These are phyloP conservation scores for Polypedilum pembai DNA, from an alignment of 1,140 invertebrate genomes.

Conservation along the genomic window DNA sequence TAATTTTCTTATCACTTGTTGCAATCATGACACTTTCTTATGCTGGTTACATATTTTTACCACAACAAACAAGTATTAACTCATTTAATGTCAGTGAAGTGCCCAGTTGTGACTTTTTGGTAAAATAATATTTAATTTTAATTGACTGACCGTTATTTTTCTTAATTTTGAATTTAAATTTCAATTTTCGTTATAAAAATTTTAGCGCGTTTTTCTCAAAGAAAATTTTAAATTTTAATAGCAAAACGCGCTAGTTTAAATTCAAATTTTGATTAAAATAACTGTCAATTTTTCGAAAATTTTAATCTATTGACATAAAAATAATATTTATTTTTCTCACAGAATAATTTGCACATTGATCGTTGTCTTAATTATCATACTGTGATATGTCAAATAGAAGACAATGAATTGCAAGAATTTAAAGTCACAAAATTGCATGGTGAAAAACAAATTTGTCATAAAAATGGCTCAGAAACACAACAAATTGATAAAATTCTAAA, in stretches of 20 bases:
- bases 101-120: neutral
- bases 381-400: neutral
- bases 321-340: too few species aligned
- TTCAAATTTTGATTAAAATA: too few species aligned
- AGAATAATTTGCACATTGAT: neutral
- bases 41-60: conserved; percentile 57
- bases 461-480: neutral
- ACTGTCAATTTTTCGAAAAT: too few species aligned
- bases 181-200: too few species aligned
- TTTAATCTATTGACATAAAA: too few species aligned
- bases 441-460: neutral
- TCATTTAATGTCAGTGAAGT: conserved; percentile 28
- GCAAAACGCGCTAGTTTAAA: too few species aligned
- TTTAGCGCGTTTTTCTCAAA: too few species aligned
- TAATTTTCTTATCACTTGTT: conserved; percentile 60
- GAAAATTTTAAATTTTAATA: too few species aligned
- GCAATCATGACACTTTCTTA: conserved; percentile 54
- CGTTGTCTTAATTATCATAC: neutral
- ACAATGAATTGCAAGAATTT: neutral
- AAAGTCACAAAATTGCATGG: neutral
- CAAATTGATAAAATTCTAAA: neutral
- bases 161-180: too few species aligned
- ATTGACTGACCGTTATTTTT: too few species aligned
- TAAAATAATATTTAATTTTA: neutral
- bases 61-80: conserved; percentile 37